Conservation (phyloP, 2,797 vertebrate species). For the Helostoma temminkii region DNA sequence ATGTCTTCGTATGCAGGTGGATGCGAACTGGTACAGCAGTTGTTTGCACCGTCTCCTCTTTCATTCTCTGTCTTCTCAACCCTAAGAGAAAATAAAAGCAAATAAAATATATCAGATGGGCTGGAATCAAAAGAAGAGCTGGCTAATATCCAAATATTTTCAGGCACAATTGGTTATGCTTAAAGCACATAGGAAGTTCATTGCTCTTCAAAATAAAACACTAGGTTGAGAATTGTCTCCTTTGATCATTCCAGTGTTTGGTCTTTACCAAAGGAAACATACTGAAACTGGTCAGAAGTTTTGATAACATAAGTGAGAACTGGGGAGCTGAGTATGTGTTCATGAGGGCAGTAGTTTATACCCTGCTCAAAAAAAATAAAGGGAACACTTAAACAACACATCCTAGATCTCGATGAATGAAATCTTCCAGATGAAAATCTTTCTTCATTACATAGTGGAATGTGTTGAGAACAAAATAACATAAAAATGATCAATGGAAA, state of each 20-base stretch:
- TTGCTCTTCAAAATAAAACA: slow-evolving; percentile 57
- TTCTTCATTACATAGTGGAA: too few relatives aligned
- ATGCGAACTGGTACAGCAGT: slow-evolving; percentile 33
- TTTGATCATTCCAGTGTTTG: slow-evolving; percentile 64
- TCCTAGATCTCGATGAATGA: too few relatives aligned
- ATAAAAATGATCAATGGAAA: too few relatives aligned
- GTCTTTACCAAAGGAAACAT: slow-evolving; percentile 67
- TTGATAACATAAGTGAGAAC: slow-evolving; percentile 67
- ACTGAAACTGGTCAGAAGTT: slow-evolving; percentile 61
- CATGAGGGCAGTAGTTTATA: slow-evolving; percentile 59
- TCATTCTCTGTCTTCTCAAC: slow-evolving; percentile 6
- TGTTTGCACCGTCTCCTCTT: slow-evolving; percentile 4
- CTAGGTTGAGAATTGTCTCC: slow-evolving; percentile 47
- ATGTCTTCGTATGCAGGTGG: slow-evolving; percentile 79
- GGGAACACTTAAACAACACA: too few relatives aligned
- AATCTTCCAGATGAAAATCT: too few relatives aligned
- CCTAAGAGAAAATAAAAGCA: slow-evolving; percentile 19
- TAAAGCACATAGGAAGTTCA: slow-evolving; percentile 39
- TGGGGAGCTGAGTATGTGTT: slow-evolving; percentile 60
- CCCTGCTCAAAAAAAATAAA: too few relatives aligned
- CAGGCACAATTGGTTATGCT: slow-evolving; percentile 43
- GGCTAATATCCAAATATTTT: slow-evolving; percentile 51
- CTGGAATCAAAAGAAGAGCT: slow-evolving; percentile 23
- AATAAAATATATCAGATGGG: slow-evolving; percentile 7
- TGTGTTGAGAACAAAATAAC: too few relatives aligned